phyloP scores from a whole-genome alignment of 2,113 vertebrate species.

The Sterna hirundo region DNA sequence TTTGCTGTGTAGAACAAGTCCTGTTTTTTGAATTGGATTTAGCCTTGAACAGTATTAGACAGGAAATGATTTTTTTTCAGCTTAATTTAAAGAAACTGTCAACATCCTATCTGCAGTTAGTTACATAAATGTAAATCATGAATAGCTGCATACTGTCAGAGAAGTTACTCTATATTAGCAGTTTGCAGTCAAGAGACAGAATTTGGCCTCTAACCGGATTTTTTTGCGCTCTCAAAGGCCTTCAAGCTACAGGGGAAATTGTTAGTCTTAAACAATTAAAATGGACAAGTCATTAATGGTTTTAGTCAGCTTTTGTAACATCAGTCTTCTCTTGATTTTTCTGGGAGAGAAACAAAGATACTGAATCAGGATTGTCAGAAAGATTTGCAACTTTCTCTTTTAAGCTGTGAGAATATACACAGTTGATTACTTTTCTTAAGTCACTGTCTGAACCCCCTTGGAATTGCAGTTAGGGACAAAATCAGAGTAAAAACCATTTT shows the following conservation, averaged over 20 bases:
- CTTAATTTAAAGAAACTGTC: background rate
- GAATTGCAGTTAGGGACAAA: background rate
- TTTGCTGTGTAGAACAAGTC: background rate
- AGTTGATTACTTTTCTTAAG: background rate
- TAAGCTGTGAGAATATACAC: background rate
- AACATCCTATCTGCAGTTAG: background rate
- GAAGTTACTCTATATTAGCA: background rate
- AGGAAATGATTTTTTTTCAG: background rate
- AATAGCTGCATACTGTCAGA: background rate
- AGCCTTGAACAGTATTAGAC: background rate
- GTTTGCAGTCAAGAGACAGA: background rate
- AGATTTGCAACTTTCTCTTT: background rate
- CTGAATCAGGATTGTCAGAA: background rate
- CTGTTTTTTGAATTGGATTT: background rate
- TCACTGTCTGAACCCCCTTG: background rate
- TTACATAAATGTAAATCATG: background rate
- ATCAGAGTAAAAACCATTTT: background rate
- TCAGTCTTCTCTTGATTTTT: background rate
- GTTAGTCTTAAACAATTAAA: background rate
- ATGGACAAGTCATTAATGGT: background rate
- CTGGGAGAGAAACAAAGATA: background rate
- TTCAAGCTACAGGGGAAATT: background rate
- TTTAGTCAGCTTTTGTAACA: background rate
- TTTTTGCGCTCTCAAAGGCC: background rate
- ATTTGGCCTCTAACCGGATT: background rate